A percentile compares a stretch with the other conserved stretches of the same genome.
Conservation (phyloP, 2,888 invertebrate species). For the Zaprionus bogoriensis region DNA sequence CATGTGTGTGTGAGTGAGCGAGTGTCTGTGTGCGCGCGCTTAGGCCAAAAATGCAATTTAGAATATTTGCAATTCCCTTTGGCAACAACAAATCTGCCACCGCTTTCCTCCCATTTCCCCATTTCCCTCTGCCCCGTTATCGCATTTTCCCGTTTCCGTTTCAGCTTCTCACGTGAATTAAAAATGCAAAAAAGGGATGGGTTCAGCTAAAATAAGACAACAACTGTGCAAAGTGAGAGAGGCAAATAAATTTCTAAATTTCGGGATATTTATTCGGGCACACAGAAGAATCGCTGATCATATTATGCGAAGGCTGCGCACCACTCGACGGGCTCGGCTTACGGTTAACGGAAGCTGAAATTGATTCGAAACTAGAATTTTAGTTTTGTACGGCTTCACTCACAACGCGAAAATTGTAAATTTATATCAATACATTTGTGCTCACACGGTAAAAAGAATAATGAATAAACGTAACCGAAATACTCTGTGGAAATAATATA, state of each 20-base stretch:
- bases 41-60: slow-evolving; percentile 71
- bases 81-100: slow-evolving; percentile 53
- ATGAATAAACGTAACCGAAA: too few species aligned
- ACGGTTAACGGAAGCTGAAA: neutral
- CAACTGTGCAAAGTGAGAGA: too few species aligned
- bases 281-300: neutral
- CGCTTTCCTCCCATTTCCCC: neutral
- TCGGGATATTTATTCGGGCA: neutral
- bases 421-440: too few species aligned
- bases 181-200: slow-evolving; percentile 10
- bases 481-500: too few species aligned
- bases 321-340: neutral
- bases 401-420: neutral
- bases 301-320: neutral
- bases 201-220: too few species aligned
- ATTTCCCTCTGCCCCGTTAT: neutral
- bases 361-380: neutral
- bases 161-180: slow-evolving; percentile 20
- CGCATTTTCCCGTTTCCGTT: slow-evolving; percentile 21
- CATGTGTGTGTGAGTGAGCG: slow-evolving; percentile 28
- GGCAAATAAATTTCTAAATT: slow-evolving; percentile 1
- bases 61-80: slow-evolving; percentile 76
- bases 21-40: slow-evolving; percentile 33
- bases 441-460: too few species aligned
- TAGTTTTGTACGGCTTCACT: neutral